phyloP scores from a whole-genome alignment of 2,888 invertebrate genomes.

The Xanthorhoe spadicearia region DNA sequence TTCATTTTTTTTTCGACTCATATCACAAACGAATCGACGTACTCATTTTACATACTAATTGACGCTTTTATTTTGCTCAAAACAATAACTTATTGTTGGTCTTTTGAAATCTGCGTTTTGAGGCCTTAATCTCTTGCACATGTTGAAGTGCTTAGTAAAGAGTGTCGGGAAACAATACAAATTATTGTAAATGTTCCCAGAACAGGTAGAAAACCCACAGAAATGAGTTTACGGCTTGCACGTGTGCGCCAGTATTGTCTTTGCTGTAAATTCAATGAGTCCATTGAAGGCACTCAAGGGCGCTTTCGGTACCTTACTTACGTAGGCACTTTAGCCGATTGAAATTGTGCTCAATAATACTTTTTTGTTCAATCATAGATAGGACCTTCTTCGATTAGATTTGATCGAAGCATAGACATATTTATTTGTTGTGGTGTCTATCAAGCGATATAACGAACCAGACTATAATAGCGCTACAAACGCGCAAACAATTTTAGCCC shows the following conservation, averaged over 20 bases:
- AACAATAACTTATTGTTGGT: constrained; percentile 15
- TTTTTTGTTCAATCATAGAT: background rate
- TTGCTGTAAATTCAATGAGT: constrained; percentile 17
- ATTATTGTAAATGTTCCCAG: constrained; percentile 53
- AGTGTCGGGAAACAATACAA: constrained; percentile 55
- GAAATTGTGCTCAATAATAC: too few relatives aligned
- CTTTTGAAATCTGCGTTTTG: constrained; percentile 13
- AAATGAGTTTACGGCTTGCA: constrained; percentile 70
- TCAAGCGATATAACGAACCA: too few relatives aligned
- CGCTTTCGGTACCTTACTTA: constrained; percentile 23
- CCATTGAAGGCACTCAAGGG: constrained; percentile 22
- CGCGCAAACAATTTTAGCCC: too few relatives aligned
- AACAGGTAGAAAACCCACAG: constrained; percentile 60
- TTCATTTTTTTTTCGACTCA: background rate
- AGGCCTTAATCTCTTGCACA: constrained; percentile 60
- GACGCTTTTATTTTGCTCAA: constrained; percentile 6
- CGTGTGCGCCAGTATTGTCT: constrained; percentile 68
- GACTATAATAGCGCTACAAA: too few relatives aligned
- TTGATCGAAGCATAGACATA: too few relatives aligned
- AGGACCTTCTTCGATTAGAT: background rate
- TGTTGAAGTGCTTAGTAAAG: constrained; percentile 64
- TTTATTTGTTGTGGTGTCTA: too few relatives aligned
- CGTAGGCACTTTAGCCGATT: constrained; percentile 7
- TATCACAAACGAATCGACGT: background rate
- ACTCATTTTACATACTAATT: background rate